Base-by-base conservation (phyloP, 2,113 vertebrate species). In the Orycteropus afer region DNA sequence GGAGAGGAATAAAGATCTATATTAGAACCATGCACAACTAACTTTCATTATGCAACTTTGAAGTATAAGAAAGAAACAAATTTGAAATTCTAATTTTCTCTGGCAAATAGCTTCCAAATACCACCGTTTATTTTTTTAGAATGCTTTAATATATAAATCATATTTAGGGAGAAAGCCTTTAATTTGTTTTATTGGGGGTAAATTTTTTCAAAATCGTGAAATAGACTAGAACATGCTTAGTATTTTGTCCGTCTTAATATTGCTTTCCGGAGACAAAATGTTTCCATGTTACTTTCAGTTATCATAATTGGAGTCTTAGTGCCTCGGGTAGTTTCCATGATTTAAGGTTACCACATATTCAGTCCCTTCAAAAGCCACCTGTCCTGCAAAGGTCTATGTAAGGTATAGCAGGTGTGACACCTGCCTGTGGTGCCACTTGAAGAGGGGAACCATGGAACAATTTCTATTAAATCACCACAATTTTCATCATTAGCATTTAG, bases 11-110 rank as follows among this genome's bases (percentile, higher is more conserved):
- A 74, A 59, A 53, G 10, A 13, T 71, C 17, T 78, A 86, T 71
- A 73, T 82, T 42, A 82, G 79, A 95, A 49, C 14, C 67, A 6
- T 6, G 10, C 1, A 82, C 81, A 84, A 57, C 25, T 86, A 29
- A 34, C 15, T 61, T 83, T 37, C 45, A 32, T 42, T 92, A 84
- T n/a, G 12, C 10, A 67, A 65, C 25, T 84, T 87, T 80, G n/a
- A 83, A 87, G 32, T 85, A 6, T 27, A 91, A 80, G 13, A 93
- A 61, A 76, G 20, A 81, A 53, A 86, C 37, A 53, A 69, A 91
- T 93, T 63, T 87, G 42, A 88, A 94, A 76, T 69, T 84, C 71
- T 93, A 20, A 79, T 93, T 84, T 92, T 51, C 34, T 80, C 9
- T 85, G 53, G 15, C 45, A 88, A 86, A 93, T 49, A 93, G 42